Evolutionary conservation across 2,888 invertebrate genomes (phyloP).

Genomic region (Biston stratarius): DNA sequence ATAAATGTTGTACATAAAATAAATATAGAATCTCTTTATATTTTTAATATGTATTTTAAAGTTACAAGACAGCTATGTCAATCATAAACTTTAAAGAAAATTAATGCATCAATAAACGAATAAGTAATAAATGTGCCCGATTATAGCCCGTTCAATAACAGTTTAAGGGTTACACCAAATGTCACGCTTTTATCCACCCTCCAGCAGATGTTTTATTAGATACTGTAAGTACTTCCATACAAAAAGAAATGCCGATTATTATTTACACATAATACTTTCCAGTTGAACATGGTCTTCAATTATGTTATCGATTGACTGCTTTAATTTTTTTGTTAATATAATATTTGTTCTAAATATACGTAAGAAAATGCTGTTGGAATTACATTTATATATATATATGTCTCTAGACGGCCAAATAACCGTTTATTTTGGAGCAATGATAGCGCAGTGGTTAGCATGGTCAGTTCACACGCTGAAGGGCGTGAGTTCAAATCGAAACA

Average conservation of each 20-base stretch:
- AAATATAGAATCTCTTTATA: too few relatives aligned
- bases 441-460: too few relatives aligned
- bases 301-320: neutral
- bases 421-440: too few relatives aligned
- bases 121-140: conserved; percentile 53
- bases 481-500: too few relatives aligned
- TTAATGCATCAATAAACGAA: conserved; percentile 41
- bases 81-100: conserved; percentile 39
- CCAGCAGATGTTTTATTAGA: conserved; percentile 68
- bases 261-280: neutral
- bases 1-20: too few relatives aligned
- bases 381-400: too few relatives aligned
- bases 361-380: too few relatives aligned
- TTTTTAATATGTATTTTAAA: neutral
- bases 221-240: neutral
- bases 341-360: neutral
- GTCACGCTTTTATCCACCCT: conserved; percentile 66
- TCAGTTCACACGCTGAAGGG: too few relatives aligned
- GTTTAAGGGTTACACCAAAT: conserved; percentile 73
- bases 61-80: neutral
- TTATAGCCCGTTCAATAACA: conserved; percentile 66
- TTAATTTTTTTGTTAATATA: too few relatives aligned
- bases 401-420: too few relatives aligned
- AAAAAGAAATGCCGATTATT: too few relatives aligned
- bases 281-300: neutral